Evolutionary conservation across 2,797 vertebrate species (phyloP).

Genomic region (Cheirogaleus major): DNA sequence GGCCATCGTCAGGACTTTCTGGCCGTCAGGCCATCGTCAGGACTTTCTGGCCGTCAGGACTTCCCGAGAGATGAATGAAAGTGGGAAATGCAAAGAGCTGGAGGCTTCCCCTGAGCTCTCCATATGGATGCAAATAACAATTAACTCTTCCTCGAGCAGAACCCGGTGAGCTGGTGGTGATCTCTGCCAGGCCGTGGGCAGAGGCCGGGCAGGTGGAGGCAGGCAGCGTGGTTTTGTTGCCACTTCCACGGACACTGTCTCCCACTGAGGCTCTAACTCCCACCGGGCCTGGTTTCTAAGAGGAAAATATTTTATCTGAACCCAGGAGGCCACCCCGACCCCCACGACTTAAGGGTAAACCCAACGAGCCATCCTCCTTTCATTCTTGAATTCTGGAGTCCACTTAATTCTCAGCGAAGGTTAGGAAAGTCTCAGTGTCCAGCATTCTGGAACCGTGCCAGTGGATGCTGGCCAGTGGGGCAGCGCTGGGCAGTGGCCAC

Average conservation of each 20-base stretch:
- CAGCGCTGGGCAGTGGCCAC: background rate
- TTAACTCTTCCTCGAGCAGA: background rate
- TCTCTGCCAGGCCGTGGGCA: background rate
- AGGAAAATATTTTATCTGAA: background rate
- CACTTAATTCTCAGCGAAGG: background rate
- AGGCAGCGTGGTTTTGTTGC: no score
- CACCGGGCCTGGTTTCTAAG: background rate
- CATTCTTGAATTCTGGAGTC: background rate
- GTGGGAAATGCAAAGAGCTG: background rate
- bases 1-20: background rate
- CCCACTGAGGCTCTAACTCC: background rate
- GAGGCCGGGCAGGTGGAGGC: background rate
- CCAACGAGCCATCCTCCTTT: background rate
- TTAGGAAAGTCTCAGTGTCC: background rate
- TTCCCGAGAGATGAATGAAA: slow-evolving; percentile 31
- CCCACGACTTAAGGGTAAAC: background rate
- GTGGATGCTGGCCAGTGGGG: background rate
- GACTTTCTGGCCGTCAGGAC: background rate
- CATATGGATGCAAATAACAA: background rate
- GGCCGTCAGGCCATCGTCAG: fast-evolving
- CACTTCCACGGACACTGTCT: background rate
- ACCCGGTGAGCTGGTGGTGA: background rate
- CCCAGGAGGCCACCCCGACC: background rate
- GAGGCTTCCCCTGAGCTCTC: background rate
- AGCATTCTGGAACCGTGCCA: background rate